Evolutionary conservation across 2,888 invertebrate genomes (phyloP).

Genomic region (Cosmorhoe ocellata): DNA sequence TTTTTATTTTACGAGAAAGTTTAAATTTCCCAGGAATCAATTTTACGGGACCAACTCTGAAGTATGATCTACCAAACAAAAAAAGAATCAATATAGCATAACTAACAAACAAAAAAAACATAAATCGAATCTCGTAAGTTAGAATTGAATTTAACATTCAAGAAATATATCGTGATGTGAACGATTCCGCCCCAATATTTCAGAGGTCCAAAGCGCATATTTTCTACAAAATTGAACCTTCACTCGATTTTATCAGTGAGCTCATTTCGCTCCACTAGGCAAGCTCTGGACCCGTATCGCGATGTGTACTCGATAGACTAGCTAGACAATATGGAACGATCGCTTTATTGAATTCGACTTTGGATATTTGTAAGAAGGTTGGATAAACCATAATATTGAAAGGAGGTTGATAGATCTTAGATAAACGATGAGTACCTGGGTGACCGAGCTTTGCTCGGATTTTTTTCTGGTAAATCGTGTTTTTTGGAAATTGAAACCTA

Average conservation of each 20-base stretch:
- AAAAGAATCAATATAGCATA: no score
- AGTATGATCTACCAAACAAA: no score
- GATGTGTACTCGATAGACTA: conserved; percentile 39
- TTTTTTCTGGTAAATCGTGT: no score
- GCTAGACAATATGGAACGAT: conserved; percentile 38
- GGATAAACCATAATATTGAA: conserved; percentile 12
- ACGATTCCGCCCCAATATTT: conserved; percentile 15
- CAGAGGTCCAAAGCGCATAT: conserved; percentile 25
- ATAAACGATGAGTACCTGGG: background rate
- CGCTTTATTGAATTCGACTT: conserved; percentile 35
- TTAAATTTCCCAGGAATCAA: no score
- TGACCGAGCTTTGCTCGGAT: no score
- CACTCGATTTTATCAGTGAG: conserved; percentile 24
- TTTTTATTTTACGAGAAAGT: no score
- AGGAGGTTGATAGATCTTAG: background rate
- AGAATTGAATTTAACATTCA: background rate
- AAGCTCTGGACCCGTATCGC: conserved; percentile 24
- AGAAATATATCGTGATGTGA: conserved; percentile 8
- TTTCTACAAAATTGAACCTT: conserved; percentile 30
- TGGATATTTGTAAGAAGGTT: conserved; percentile 17
- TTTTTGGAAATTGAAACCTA: no score
- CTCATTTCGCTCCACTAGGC: conserved; percentile 29
- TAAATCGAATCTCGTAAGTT: no score
- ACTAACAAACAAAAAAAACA: no score
- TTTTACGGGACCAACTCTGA: no score